Evolutionary conservation across 2,113 vertebrate species (phyloP), one percentile per base, ranked within the genome.

Genomic region (Eulemur macaco): DNA sequence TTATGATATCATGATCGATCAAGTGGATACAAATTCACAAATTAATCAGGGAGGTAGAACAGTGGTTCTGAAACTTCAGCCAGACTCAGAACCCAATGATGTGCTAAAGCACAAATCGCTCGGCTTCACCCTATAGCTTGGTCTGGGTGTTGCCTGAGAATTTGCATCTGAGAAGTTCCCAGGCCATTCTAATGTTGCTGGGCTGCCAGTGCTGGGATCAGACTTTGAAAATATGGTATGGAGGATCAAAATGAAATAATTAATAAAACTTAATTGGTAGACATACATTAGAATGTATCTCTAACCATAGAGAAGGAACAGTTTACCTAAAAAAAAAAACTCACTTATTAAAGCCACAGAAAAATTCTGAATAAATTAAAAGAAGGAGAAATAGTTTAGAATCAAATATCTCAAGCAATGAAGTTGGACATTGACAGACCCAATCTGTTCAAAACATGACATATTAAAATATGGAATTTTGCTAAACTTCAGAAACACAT

Each of bases 71-170:
- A 86, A 60, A 17, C 8, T 18, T 73, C 21, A 78, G 8, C 25
- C 11, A 12, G 1, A 20, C 10, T 34, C 8, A 34, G 29, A 14
- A 10, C 14, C 6, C 3, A 11, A 27, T 15, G 21, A 6, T 2
- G 13, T 12, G 20, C 8, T 21, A 9, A 86, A 45, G 34, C 31
- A 92, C 0, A 8, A 52, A 37, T 54, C 50, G 13, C 8, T 47
- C 58, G 11, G 34, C 14, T 1, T 54, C 27, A 25, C 7, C 8
- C 12, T 8, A 29, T 5, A 20, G 25, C 37, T 8, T 52, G 4
- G 8, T 45, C 31, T 29, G 31, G 21, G 18, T 34, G 31, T 7
- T 15, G 15, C 11, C 13, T 31, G 27, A 52, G 9, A 78, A 29
- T 34, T 23, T 37, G 6, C 39, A 50, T 23, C 50, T 39, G 13